A percentile compares a stretch with the other conserved stretches of the same genome.
These are phyloP conservation scores for Remorina albescens DNA, from an alignment of 2,797 vertebrate species.

Conservation along the genomic window DNA sequence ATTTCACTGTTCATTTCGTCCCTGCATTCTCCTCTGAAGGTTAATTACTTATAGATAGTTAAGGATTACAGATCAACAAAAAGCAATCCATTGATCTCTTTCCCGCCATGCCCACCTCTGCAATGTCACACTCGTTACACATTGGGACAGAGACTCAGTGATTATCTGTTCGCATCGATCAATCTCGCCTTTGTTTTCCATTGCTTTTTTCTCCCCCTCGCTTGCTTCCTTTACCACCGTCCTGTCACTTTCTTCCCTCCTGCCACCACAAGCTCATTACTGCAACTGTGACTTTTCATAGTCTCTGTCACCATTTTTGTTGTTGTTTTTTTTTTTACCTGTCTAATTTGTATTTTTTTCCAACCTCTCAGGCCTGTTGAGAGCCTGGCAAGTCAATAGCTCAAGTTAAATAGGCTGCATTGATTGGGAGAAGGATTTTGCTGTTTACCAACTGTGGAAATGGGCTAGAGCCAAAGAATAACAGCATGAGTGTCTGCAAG, in stretches of 20 bases:
- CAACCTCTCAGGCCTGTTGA: slow-evolving; percentile 56
- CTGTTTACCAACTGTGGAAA: slow-evolving; percentile 80
- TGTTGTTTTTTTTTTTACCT: slow-evolving; percentile 62
- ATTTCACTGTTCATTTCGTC: slow-evolving; percentile 65
- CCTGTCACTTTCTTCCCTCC: slow-evolving; percentile 52
- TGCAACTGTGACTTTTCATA: slow-evolving; percentile 73
- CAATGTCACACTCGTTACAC: slow-evolving; percentile 82
- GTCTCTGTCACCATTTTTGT: slow-evolving; percentile 45
- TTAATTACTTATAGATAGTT: slow-evolving; percentile 87
- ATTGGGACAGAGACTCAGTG: slow-evolving; percentile 71
- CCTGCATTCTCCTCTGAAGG: slow-evolving; percentile 79
- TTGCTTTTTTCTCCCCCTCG: slow-evolving; percentile 14
- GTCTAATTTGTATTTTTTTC: slow-evolving; percentile 78
- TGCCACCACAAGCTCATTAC: slow-evolving; percentile 70
- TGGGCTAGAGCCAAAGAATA: slow-evolving; percentile 44
- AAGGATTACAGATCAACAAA: slow-evolving; percentile 82
- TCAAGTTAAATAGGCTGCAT: slow-evolving; percentile 78
- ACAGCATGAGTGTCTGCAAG: slow-evolving; percentile 40
- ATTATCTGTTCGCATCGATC: slow-evolving; percentile 81
- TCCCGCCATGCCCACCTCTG: slow-evolving; percentile 67
- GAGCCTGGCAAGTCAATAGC: slow-evolving; percentile 73
- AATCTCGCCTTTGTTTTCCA: slow-evolving; percentile 66
- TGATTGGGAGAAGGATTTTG: slow-evolving; percentile 76
- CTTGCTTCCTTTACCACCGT: slow-evolving; percentile 24
- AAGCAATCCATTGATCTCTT: slow-evolving; percentile 82